Conservation (phyloP, 1,140 invertebrate genomes). For the Heliconius eleuchia region DNA sequence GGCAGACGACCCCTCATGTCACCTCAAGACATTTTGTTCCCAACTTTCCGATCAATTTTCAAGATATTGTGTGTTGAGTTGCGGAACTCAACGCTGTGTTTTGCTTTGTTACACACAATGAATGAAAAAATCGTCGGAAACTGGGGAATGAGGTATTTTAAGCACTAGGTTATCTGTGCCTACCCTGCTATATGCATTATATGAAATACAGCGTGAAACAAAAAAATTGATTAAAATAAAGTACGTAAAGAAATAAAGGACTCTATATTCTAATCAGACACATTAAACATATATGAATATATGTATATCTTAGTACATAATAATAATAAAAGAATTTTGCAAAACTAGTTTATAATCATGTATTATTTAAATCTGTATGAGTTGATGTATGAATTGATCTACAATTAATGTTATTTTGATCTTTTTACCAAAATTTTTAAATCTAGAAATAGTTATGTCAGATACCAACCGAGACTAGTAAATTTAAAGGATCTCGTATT, state of each 20-base stretch:
- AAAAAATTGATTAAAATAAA: not conserved
- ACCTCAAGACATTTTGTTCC: too few relatives aligned
- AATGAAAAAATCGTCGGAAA: too few relatives aligned
- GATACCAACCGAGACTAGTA: not conserved
- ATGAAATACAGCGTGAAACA: not conserved
- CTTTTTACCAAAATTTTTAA: not conserved
- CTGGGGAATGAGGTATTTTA: too few relatives aligned
- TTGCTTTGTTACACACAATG: not conserved
- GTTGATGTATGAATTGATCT: not conserved
- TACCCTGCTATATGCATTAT: too few relatives aligned
- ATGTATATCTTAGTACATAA: not conserved
- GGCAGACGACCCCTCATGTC: too few relatives aligned
- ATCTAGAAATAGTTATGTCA: not conserved
- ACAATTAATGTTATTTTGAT: not conserved
- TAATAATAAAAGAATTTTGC: not conserved
- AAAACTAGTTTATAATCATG: not conserved
- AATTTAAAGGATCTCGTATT: not conserved
- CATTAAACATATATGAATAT: not conserved
- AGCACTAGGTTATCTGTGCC: too few relatives aligned
- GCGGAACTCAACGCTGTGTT: not conserved
- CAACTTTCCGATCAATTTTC: too few relatives aligned
- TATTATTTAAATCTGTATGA: not conserved
- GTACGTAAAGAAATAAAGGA: not conserved
- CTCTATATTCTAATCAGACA: not conserved
- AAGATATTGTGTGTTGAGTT: too few relatives aligned